A percentile compares a stretch with the other conserved stretches of the same genome.
phyloP scores from a whole-genome alignment of 1,140 invertebrate genomes.

The Meloidogyne chitwoodi region DNA sequence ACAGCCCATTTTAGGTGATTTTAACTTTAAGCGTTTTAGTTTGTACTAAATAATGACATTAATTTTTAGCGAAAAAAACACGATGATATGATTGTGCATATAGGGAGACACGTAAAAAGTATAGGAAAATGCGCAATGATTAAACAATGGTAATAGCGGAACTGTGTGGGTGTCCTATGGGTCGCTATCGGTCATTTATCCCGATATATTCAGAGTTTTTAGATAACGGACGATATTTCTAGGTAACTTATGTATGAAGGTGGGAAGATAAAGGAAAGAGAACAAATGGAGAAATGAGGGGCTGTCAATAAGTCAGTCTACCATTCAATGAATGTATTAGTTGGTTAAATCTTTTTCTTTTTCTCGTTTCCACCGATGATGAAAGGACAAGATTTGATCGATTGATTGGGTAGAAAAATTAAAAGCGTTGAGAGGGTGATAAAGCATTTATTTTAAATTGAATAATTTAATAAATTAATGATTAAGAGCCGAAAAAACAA shows the following conservation, averaged over 20 bases:
- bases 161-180: not conserved
- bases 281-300: not conserved
- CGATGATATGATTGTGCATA: not conserved
- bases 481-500: not conserved
- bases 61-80: not conserved
- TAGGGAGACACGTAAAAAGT: not conserved
- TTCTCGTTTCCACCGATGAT: not conserved
- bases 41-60: no score
- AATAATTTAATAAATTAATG: not conserved
- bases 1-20: no score
- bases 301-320: not conserved
- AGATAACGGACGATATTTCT: not conserved
- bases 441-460: not conserved
- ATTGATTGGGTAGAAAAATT: not conserved
- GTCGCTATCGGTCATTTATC: not conserved
- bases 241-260: not conserved
- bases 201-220: not conserved
- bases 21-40: no score
- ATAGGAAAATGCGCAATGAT: not conserved
- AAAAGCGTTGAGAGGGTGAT: not conserved
- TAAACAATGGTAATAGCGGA: not conserved
- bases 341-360: not conserved
- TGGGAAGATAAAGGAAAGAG: not conserved
- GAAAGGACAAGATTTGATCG: not conserved
- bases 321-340: not conserved